phyloP scores from a whole-genome alignment of 2,797 vertebrate species.

The Sus cebifrons region DNA sequence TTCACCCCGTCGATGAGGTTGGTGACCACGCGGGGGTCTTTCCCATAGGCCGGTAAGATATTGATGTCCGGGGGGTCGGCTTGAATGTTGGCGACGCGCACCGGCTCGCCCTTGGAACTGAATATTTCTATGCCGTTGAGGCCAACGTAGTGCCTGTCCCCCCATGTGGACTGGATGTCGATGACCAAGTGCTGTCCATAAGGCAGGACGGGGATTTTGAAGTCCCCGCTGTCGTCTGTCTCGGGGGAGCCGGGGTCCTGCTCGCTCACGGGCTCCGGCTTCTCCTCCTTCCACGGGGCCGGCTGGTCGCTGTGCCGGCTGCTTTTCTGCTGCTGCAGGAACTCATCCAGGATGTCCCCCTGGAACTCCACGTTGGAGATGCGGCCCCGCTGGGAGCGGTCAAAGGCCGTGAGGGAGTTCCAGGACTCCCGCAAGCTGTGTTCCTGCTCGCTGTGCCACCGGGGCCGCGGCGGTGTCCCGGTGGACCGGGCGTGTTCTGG shows the following conservation, averaged over 20 bases:
- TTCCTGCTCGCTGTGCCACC: conserved; percentile 92
- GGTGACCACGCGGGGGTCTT: conserved; percentile 94
- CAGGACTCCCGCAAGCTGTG: conserved; percentile 95
- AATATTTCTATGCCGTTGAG: conserved; percentile 98
- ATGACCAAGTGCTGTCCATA: conserved; percentile 94
- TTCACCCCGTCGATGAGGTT: conserved; percentile 96
- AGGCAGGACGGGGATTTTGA: conserved; percentile 97
- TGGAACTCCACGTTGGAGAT: conserved; percentile 95
- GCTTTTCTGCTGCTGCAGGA: conserved; percentile 94
- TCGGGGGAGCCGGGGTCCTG: conserved; percentile 88
- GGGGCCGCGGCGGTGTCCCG: conserved; percentile 83
- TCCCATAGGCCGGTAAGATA: conserved; percentile 95
- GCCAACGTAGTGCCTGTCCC: conserved; percentile 98
- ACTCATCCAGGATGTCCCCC: conserved; percentile 97
- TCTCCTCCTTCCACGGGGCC: conserved; percentile 68
- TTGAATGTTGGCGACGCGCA: conserved; percentile 91
- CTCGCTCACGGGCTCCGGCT: conserved; percentile 72
- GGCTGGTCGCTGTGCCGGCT: conserved; percentile 73
- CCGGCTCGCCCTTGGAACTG: conserved; percentile 94
- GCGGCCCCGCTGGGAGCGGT: conserved; percentile 96
- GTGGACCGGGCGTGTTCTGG: conserved; percentile 90
- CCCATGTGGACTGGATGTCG: conserved; percentile 96
- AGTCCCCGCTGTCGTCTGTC: conserved; percentile 89
- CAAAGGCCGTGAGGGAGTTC: conserved; percentile 96
- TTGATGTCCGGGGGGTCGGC: conserved; percentile 97